Base-by-base conservation (phyloP, 2,888 invertebrate genomes). In the Andrena marginata region DNA sequence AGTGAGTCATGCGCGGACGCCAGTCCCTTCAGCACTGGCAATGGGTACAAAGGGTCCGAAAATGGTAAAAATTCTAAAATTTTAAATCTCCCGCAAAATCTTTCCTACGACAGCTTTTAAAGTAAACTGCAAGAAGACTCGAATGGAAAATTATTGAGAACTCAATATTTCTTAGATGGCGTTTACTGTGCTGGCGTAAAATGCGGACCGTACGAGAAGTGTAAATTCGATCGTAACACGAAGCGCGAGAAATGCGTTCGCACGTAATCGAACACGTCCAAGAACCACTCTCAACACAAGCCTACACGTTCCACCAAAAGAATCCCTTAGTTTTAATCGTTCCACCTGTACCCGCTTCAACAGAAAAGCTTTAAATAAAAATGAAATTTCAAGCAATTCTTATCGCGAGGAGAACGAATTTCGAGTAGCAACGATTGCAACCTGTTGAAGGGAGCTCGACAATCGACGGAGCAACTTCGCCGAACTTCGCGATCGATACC, bases 141-240 rank as follows among this genome's bases (percentile, higher is more conserved):
- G 20, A 33, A 54, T 2, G 6, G 3, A 4, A 4, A 13, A 31
- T 10, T 7, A 29, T 10, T 20, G 0, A 6, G 42, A n/a, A n/a
- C n/a, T 1, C 42, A 23, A 42, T 65, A 63, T 79, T 77, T 92
- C 91, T 64, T 80, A 95, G 91, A 95, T 94, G 95, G 94, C 0
- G 94, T 95, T 1, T 96, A 96, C 90, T 97, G 97, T 89, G 96
- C 96, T 89, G 97, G 97, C 89, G 95, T 96, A 13, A 97, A 96
- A 92, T 97, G 97, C 90, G 95, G 95, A 89, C 91, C 96, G 0
- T 96, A 95, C 82, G 96, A 97, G 92, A 96, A 96, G 83, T 97
- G 97, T 93, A 96, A 96, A 89, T 94, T 95, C 85, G 97, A 97
- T 90, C 95, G 95, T 23, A 89, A 92, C 71, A 96, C 96, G 35